Percentiles rank a stretch among this genome's conserved stretches.
These are phyloP conservation scores for Corydoras maculifer DNA, from an alignment of 2,113 vertebrate species.

Conservation along the genomic window DNA sequence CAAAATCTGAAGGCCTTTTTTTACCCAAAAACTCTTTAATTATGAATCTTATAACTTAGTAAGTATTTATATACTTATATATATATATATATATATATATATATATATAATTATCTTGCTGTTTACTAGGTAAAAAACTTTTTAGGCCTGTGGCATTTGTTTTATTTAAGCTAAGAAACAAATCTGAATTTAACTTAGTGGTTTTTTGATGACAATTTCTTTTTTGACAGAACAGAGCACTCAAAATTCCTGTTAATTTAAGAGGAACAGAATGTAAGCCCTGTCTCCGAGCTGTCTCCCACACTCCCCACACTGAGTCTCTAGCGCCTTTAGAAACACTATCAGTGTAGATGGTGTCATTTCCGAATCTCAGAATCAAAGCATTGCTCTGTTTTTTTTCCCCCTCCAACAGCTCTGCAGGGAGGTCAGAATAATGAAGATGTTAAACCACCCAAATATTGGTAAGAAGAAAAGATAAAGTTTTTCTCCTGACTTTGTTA, in stretches of 20 bases:
- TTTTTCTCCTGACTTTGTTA: neutral
- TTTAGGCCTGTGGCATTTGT: too few relatives aligned
- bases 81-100: too few relatives aligned
- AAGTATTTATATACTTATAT: too few relatives aligned
- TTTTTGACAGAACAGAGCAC: neutral
- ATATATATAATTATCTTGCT: too few relatives aligned
- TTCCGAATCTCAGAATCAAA: neutral
- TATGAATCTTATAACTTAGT: too few relatives aligned
- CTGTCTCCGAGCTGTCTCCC: conserved; percentile 13
- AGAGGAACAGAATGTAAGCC: conserved; percentile 6
- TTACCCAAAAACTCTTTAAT: too few relatives aligned
- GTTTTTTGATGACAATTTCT: neutral
- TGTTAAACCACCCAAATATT: conserved; percentile 89
- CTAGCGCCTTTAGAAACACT: conserved; percentile 12
- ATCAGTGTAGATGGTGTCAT: neutral
- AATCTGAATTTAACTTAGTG: neutral
- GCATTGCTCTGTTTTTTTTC: conserved; percentile 24
- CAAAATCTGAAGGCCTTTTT: too few relatives aligned
- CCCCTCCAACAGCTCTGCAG: conserved; percentile 78
- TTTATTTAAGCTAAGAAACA: too few relatives aligned
- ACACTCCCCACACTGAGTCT: conserved; percentile 6
- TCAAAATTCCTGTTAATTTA: neutral
- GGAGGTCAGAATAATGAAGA: conserved; percentile 93
- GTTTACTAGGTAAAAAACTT: too few relatives aligned
- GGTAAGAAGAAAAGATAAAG: conserved; percentile 54